phyloP scores from a whole-genome alignment of 1,140 invertebrate genomes.

The Asbolus verrucosus region DNA sequence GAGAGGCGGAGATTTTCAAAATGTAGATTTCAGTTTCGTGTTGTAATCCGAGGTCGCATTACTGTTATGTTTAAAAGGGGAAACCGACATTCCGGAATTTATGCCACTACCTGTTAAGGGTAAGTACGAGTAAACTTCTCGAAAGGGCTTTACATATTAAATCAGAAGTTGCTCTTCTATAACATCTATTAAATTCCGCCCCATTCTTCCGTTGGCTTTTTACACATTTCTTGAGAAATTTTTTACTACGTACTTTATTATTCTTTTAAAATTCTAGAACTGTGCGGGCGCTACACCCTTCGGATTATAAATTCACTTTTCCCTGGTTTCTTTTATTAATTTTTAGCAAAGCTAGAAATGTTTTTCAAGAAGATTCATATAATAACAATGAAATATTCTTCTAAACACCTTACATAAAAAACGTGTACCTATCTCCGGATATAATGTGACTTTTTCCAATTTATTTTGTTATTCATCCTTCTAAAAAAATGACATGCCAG shows the following conservation, averaged over 20 bases:
- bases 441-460: slow-evolving; percentile 30
- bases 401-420: slow-evolving; percentile 14
- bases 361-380: no score
- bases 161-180: slow-evolving; percentile 1
- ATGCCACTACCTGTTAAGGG: slow-evolving; percentile 9
- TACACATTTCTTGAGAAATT: no score
- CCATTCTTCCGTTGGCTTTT: slow-evolving; percentile 11
- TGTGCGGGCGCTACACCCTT: no score
- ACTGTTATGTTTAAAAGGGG: slow-evolving; percentile 6
- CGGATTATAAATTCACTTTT: no score
- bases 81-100: slow-evolving; percentile 10
- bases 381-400: slow-evolving; percentile 33
- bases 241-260: no score
- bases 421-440: slow-evolving; percentile 9
- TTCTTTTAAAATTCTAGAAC: no score
- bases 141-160: slow-evolving; percentile 4
- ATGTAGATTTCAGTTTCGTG: slow-evolving; percentile 2
- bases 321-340: no score
- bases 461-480: slow-evolving; percentile 15
- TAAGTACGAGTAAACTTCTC: slow-evolving; percentile 1
- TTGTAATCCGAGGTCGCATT: slow-evolving; percentile 5
- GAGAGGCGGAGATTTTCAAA: not conserved
- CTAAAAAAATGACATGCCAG: slow-evolving; percentile 14
- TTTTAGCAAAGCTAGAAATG: no score
- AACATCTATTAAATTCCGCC: not conserved